Base-by-base conservation (phyloP, 2,888 invertebrate genomes). In the Plagiodera versicolora region DNA sequence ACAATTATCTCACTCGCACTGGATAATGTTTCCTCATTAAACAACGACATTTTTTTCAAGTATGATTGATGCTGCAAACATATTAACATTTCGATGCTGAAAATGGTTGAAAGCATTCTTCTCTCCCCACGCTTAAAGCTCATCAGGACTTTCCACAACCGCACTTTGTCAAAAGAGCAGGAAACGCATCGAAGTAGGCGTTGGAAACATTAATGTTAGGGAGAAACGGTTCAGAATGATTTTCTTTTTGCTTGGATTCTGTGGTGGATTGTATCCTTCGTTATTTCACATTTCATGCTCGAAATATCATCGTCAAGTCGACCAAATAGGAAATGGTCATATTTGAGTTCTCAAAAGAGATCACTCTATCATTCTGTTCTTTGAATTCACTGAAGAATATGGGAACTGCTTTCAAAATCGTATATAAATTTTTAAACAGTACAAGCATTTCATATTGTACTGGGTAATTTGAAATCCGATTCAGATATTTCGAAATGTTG, bases 41-140 rank as follows among this genome's bases (percentile, higher is more conserved):
- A 59, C 46, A 64, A 64, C 61, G 66, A 65, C 65, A 62, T 63
- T 61, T 64, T 61, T 63, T 61, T 67, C 63, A 67, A 65, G 67
- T 63, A 70, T 70, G 71, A 71, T 71, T 71, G 70, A 71, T 71
- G 65, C 65, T 56, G 63, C 65, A 63, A 68, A 67, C 66, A 66
- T 67, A 68, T 69, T 69, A 67, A 66, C 64, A 65, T 63, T 63
- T 66, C 64, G 60, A 64, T 57, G 61, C 19, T 19, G 20, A 57
- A 60, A 49, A 61, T 47, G 11, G 44, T 44, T 47, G 11, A 18
- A 48, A 24, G 16, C 19, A n/a, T 35, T 16, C 53, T 28, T 53
- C 32, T 57, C 52, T 32, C 49, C 56, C 56, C 39, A 28, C 11
- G 17, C 14, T 20, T 39, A 3, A 19, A 44, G 44, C 44, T 55